These are phyloP conservation scores for Philopotamus ludificatus DNA, from an alignment of 1,140 invertebrate species.

Conservation along the genomic window DNA sequence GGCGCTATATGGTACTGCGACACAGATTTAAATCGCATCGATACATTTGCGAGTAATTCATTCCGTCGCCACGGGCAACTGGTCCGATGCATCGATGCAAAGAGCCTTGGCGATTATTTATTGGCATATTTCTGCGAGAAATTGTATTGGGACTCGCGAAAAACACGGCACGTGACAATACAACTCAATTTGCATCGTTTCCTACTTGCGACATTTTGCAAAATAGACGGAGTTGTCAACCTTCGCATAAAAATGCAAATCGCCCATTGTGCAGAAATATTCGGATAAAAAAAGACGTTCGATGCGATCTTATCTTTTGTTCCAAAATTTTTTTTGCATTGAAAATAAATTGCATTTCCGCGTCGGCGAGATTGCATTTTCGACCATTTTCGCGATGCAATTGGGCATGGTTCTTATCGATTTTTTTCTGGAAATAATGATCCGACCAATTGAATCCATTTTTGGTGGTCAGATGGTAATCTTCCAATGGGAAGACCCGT, in stretches of 20 bases:
- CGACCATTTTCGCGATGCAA: no score
- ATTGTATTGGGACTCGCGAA: no score
- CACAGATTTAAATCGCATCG: no score
- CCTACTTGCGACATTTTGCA: neutral
- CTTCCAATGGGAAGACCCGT: neutral
- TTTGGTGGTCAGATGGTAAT: neutral
- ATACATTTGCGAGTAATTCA: no score
- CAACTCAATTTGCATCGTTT: slow-evolving; percentile 9
- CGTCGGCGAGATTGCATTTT: no score
- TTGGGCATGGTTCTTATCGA: no score
- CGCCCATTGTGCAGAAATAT: slow-evolving; percentile 21
- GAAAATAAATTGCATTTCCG: neutral
- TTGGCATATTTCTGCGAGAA: no score
- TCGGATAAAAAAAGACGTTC: slow-evolving; percentile 23
- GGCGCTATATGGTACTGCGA: neutral
- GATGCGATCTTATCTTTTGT: neutral
- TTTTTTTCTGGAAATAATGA: no score
- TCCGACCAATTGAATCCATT: neutral
- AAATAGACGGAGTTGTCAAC: slow-evolving; percentile 7
- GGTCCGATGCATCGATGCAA: no score
- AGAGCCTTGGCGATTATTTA: no score
- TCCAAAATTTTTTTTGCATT: neutral
- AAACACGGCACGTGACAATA: no score
- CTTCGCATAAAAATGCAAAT: slow-evolving; percentile 36
- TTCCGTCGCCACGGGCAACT: neutral